Evolutionary conservation across 2,797 vertebrate genomes (phyloP).

Genomic region (Alosa sapidissima): DNA sequence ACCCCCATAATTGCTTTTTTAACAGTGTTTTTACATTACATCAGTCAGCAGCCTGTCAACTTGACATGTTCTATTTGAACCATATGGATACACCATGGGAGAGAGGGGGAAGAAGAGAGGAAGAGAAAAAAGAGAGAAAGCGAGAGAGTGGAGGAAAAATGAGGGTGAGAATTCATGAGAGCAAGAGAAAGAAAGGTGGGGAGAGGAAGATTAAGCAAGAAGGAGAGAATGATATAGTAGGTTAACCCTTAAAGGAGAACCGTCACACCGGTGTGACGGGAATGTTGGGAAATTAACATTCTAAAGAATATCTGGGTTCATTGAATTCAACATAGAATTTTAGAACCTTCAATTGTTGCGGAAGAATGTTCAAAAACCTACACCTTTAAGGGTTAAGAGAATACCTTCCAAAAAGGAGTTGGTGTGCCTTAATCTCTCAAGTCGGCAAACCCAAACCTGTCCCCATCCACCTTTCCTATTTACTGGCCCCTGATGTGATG

Average conservation of each 20-base stretch:
- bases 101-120: background rate
- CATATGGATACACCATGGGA: background rate
- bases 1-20: background rate
- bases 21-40: constrained; percentile 15
- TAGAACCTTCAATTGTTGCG: too few relatives aligned
- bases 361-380: too few relatives aligned
- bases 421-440: background rate
- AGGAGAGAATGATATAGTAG: background rate
- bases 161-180: background rate
- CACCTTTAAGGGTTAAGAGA: background rate
- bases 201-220: background rate
- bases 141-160: too few relatives aligned
- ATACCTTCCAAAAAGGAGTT: background rate
- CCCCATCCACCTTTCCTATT: background rate
- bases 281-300: too few relatives aligned
- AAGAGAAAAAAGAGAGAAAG: background rate
- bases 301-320: too few relatives aligned
- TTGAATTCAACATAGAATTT: too few relatives aligned
- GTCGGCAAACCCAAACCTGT: background rate
- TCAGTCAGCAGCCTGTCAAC: background rate
- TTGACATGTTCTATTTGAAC: background rate
- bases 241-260: too few relatives aligned
- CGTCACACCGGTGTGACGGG: too few relatives aligned
- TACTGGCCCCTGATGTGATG: constrained; percentile 9
- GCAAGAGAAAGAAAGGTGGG: background rate